A percentile compares a stretch with the other conserved stretches of the same genome.
phyloP scores from a whole-genome alignment of 2,888 invertebrate species.

The Eupithecia abbreviata region DNA sequence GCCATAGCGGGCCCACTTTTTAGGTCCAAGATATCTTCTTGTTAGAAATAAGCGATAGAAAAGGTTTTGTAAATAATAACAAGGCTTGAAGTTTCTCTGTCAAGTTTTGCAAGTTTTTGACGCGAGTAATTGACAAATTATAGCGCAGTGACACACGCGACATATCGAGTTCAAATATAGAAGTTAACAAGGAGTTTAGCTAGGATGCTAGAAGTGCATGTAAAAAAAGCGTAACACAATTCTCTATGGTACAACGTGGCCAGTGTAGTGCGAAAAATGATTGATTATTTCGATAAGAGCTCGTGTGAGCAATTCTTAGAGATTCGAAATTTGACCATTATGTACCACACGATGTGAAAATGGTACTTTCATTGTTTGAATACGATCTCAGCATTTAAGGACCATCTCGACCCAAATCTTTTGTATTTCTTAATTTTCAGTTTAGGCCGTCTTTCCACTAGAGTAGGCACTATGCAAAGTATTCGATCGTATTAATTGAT shows the following conservation, averaged over 20 bases:
- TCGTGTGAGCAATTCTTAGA: not conserved
- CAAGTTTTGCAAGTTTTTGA: conserved; percentile 5
- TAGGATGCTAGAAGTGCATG: not conserved
- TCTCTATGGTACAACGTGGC: not conserved
- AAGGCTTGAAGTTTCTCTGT: conserved; percentile 1
- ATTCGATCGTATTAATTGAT: not conserved
- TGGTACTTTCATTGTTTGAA: not conserved
- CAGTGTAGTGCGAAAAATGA: not conserved
- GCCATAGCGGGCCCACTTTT: not conserved
- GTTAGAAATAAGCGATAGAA: not conserved
- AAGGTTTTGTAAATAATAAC: conserved; percentile 5
- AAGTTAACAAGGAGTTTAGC: not conserved
- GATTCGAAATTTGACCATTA: not conserved
- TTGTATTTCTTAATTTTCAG: not conserved
- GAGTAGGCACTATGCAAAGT: not conserved
- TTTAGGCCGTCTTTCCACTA: not conserved
- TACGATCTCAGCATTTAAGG: not conserved
- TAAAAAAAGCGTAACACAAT: not conserved
- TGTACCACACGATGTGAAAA: not conserved
- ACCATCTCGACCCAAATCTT: not conserved
- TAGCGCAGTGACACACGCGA: not conserved
- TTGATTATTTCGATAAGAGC: not conserved
- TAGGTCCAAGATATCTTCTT: not conserved
- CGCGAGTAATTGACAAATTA: not conserved
- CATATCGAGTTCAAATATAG: not conserved